Evolutionary conservation across 2,888 invertebrate species (phyloP).

Genomic region (Blastobasis lacticolella): DNA sequence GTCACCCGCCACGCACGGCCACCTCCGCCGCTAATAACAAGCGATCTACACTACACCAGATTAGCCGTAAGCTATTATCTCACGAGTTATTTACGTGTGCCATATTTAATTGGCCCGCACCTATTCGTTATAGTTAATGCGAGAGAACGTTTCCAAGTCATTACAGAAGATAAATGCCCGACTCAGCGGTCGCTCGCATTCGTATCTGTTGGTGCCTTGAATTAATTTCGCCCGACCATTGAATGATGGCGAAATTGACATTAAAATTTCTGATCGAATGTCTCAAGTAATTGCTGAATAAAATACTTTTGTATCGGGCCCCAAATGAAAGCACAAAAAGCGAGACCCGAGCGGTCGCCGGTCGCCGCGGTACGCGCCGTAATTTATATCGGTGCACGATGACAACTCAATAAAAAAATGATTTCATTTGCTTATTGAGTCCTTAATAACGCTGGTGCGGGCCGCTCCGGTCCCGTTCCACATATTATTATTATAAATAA

Average conservation of each 20-base stretch:
- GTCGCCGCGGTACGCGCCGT: constrained; percentile 44
- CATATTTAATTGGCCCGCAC: constrained; percentile 56
- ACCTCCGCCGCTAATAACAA: neutral
- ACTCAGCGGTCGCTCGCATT: constrained; percentile 35
- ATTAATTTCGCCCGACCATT: constrained; percentile 65
- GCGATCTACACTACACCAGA: constrained; percentile 17
- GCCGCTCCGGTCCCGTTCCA: constrained; percentile 40
- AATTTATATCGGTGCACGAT: constrained; percentile 69
- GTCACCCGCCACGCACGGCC: too few relatives aligned
- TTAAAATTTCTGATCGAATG: constrained; percentile 66
- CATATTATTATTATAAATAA: constrained; percentile 60
- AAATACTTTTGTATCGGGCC: constrained; percentile 70
- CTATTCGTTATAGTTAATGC: constrained; percentile 55
- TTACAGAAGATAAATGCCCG: constrained; percentile 59
- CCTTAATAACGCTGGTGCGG: constrained; percentile 66
- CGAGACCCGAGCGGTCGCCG: constrained; percentile 34
- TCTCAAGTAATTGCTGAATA: constrained; percentile 73
- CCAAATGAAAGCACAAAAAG: constrained; percentile 65
- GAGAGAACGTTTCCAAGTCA: constrained; percentile 56
- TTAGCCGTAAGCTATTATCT: constrained; percentile 45
- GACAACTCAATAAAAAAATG: constrained; percentile 74
- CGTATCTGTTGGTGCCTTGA: constrained; percentile 41
- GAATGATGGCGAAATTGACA: constrained; percentile 72
- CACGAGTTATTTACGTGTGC: constrained; percentile 53
- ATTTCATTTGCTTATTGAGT: constrained; percentile 74